phyloP scores from a whole-genome alignment of 2,888 invertebrate genomes.

The Ornithoptera priamus region DNA sequence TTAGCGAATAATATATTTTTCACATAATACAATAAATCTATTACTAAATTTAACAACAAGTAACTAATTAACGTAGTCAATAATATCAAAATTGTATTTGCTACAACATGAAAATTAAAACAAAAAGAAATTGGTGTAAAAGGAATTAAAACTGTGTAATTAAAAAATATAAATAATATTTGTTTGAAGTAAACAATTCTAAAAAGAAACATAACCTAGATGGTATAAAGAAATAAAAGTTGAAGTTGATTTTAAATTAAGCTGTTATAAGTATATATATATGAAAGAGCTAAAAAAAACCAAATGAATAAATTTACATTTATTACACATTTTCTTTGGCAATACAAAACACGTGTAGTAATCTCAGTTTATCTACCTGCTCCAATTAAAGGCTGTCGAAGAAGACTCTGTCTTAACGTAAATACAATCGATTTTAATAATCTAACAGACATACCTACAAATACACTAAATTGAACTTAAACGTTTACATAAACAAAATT shows the following conservation, averaged over 20 bases:
- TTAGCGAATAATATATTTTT: no score
- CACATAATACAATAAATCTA: no score
- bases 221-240: background rate
- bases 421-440: slow-evolving; percentile 61
- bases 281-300: background rate
- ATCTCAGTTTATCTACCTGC: slow-evolving; percentile 53
- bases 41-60: no score
- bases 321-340: background rate
- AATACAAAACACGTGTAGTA: slow-evolving; percentile 33
- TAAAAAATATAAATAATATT: no score
- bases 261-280: background rate
- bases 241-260: background rate
- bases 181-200: no score
- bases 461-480: slow-evolving; percentile 1
- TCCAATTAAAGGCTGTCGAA: slow-evolving; percentile 49
- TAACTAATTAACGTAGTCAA: no score
- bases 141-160: no score
- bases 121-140: no score
- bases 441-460: slow-evolving; percentile 67
- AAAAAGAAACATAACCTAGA: no score
- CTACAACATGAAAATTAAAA: no score
- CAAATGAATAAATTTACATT: background rate
- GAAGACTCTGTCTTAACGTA: slow-evolving; percentile 57
- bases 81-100: no score
- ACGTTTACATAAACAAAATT: background rate